Evolutionary conservation across 2,113 vertebrate species (phyloP), one percentile per base, ranked within the genome.

Genomic region (Melanerpes formicivorus): DNA sequence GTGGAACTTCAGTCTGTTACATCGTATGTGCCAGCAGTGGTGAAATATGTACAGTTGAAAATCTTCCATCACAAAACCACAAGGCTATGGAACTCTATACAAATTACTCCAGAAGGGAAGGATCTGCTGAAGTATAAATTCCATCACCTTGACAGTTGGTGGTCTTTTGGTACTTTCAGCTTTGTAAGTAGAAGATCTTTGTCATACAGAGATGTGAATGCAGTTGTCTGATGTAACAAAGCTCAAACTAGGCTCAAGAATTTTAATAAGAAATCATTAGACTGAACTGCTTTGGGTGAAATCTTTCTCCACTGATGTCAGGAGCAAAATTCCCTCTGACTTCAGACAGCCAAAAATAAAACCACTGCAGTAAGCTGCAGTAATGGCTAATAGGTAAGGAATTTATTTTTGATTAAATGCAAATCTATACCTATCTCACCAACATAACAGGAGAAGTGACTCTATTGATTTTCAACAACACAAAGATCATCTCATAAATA

Each of bases 261-360:
- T 91, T 93, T 90, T 90, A 90, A 67, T 75, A 93, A 84, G 63
- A 92, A 86, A 91, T 87, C 84, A 76, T 79, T 93, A 90, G 42
- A 44, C 26, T 64, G 67, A 93, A 81, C 19, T 84, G 18, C 73
- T 94, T 92, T 6, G 3, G 54, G 59, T 82, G 59, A 92, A 92
- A 85, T 70, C 46, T 83, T 85, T 87, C 80, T 84, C 26, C 11
- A 54, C 37, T 67, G 73, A 81, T 88, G 18, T 72, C 59, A 73
- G 52, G 52, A 84, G 29, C n/a, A 90, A 77, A 89, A 92, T 63
- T 90, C 37, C 46, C 37, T 60, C 62, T 80, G 78, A 87, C 19
- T 67, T 87, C 42, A 77, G 56, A 85, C 10, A 86, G 23, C 23
- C 76, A 79, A 87, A 95, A 84, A 52, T 54, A 76, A 80, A 88